Evolutionary conservation across 2,888 invertebrate genomes (phyloP), one percentile per base, ranked within the genome.

Genomic region (Biston stratarius): DNA sequence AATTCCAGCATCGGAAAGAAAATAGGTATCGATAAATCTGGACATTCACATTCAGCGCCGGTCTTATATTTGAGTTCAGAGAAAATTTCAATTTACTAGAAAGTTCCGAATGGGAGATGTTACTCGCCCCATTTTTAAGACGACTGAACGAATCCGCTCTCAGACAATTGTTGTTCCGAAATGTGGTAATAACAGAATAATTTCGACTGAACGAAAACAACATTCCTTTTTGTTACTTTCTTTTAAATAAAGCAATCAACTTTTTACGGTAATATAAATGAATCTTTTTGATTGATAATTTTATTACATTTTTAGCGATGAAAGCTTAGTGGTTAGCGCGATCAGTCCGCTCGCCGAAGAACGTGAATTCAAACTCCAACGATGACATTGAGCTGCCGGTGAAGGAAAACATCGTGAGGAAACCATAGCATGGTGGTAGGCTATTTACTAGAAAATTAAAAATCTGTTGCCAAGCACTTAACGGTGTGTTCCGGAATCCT

Each of bases 51-150:
- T 66, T 64, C 63, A 61, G 57, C 52, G 48, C 56, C 52, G 56
- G 56, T 64, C 47, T 64, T 61, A 64, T 57, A 61, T 67, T 61
- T 45, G 48, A 61, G 57, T 61, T 64, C 40, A 24, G 51, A 51
- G 60, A 67, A 64, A 70, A 67, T 61, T 70, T 70, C 70, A 70
- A 70, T 70, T 67, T 67, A 52, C 59, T 65, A 58, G 64, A 70
- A 70, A 70, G 62, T 67, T 67, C 62, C 59, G 36, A 62, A 61
- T 58, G 42, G 48, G 52, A 62, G 59, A 52, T 67, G 33, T 36
- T 47, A 42, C 48, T 57, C 58, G 58, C 45, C 33, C 55, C 61
- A 61, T 65, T 67, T 64, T 62, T 60, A 51, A 57, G 58, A 64
- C 62, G 48, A 57, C 58, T 53, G 44, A 59, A 58, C 51, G 36